phyloP scores from a whole-genome alignment of 2,797 vertebrate genomes.

The Aulostomus chinensis region DNA sequence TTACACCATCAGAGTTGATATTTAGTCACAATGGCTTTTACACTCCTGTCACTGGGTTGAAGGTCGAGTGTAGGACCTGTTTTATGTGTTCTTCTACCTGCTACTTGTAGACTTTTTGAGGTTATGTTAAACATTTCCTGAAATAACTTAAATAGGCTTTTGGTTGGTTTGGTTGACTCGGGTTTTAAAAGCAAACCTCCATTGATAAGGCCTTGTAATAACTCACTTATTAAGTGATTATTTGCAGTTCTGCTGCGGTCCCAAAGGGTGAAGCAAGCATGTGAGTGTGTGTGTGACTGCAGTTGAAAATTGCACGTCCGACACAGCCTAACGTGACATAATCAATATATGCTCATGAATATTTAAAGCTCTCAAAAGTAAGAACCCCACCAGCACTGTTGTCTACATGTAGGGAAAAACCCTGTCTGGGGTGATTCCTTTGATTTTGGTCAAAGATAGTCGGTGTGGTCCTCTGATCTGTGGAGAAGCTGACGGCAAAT shows the following conservation, averaged over 20 bases:
- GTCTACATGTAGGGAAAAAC: no score
- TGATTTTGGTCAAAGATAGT: no score
- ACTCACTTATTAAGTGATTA: constrained; percentile 37
- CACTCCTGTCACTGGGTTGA: constrained; percentile 26
- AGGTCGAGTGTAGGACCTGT: constrained; percentile 21
- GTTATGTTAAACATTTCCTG: no score
- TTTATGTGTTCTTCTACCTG: constrained; percentile 8
- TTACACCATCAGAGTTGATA: constrained; percentile 1
- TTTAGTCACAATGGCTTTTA: constrained; percentile 28
- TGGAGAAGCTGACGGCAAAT: no score
- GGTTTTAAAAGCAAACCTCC: background rate
- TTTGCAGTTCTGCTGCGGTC: constrained; percentile 9
- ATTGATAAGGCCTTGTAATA: constrained; percentile 41
- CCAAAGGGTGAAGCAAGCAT: constrained; percentile 2
- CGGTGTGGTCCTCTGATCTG: no score
- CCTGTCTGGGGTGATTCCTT: no score
- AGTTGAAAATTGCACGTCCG: constrained; percentile 17
- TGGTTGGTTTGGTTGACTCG: background rate
- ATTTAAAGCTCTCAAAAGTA: constrained; percentile 31
- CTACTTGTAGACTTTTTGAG: constrained; percentile 41
- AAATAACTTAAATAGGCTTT: no score
- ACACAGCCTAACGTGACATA: constrained; percentile 12
- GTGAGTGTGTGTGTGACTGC: background rate
- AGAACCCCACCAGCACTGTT: no score
- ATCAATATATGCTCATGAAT: constrained; percentile 42